A percentile compares a stretch with the other conserved stretches of the same genome.
These are phyloP conservation scores for Drosophila suboccidentalis DNA, from an alignment of 2,888 invertebrate species.

Conservation along the genomic window DNA sequence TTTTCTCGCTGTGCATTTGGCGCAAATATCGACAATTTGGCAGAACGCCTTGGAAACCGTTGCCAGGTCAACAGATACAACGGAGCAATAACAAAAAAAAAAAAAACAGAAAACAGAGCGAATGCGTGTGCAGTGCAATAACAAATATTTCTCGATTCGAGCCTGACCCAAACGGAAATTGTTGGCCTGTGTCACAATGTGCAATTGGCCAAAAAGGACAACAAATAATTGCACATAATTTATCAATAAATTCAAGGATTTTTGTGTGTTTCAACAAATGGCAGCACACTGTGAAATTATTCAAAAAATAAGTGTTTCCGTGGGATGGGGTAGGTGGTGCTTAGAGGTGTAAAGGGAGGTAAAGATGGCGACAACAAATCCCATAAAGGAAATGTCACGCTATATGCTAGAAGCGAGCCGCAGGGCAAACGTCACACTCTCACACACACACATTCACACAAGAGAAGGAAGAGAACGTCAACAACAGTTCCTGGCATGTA, in stretches of 20 bases:
- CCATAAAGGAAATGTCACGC: conserved; percentile 79
- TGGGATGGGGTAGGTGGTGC: background rate
- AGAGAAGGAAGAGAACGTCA: conserved; percentile 47
- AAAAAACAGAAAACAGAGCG: conserved; percentile 3
- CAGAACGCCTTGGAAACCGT: conserved; percentile 75
- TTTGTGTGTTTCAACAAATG: conserved; percentile 37
- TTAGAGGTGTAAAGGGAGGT: conserved; percentile 11
- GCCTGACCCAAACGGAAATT: conserved; percentile 29
- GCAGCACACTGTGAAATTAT: conserved; percentile 59
- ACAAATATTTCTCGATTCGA: conserved; percentile 19
- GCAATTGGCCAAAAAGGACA: conserved; percentile 27
- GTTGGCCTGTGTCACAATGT: conserved; percentile 32
- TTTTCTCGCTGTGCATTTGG: conserved; percentile 51
- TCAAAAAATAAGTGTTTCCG: conserved; percentile 41
- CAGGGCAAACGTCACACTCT: conserved; percentile 51
- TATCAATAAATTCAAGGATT: conserved; percentile 69
- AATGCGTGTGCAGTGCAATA: conserved; percentile 29
- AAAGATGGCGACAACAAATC: conserved; percentile 63
- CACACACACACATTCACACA: conserved; percentile 9
- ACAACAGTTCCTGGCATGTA: conserved; percentile 59
- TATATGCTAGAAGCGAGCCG: conserved; percentile 60
- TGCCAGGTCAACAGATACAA: conserved; percentile 70
- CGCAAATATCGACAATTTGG: conserved; percentile 77
- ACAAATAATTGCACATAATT: conserved; percentile 49
- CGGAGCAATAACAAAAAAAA: conserved; percentile 35